These are phyloP conservation scores for Rhyacichthys aspro DNA, from an alignment of 2,797 vertebrate genomes.

Conservation along the genomic window DNA sequence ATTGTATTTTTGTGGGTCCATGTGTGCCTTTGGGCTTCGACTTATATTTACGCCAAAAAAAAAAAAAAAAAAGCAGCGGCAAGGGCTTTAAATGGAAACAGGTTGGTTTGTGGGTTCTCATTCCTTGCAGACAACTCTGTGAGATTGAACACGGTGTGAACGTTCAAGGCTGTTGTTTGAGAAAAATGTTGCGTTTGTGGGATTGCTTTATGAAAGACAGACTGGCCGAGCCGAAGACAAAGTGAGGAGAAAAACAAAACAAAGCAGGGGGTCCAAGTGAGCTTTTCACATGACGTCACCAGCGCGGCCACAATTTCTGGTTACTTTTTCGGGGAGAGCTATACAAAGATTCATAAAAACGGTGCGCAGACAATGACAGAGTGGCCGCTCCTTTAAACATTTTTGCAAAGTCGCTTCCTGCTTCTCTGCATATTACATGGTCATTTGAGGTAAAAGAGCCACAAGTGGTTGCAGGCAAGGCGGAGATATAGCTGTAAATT, in stretches of 20 bases:
- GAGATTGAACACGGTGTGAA: constrained; percentile 60
- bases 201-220: constrained; percentile 51
- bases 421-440: constrained; percentile 57
- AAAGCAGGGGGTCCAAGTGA: constrained; percentile 29
- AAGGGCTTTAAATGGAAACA: constrained; percentile 77
- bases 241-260: constrained; percentile 28
- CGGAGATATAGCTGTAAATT: constrained; percentile 65
- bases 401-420: constrained; percentile 60
- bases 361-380: constrained; percentile 62
- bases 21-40: constrained; percentile 13
- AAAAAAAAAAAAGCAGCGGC: constrained; percentile 38
- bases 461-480: constrained; percentile 49
- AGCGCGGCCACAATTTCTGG: constrained; percentile 30
- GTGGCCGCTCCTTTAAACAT: constrained; percentile 45
- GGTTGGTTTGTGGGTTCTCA: constrained; percentile 68
- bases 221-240: constrained; percentile 19
- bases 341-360: constrained; percentile 50
- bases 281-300: constrained; percentile 57
- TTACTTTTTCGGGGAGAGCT: constrained; percentile 38
- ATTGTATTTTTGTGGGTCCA: constrained; percentile 1
- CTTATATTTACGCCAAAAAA: neutral
- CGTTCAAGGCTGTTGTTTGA: constrained; percentile 34
- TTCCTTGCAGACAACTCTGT: constrained; percentile 61
- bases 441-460: constrained; percentile 72
- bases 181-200: constrained; percentile 18